Base-by-base conservation (phyloP, 1,140 invertebrate genomes). In the Drosophila navojoa region DNA sequence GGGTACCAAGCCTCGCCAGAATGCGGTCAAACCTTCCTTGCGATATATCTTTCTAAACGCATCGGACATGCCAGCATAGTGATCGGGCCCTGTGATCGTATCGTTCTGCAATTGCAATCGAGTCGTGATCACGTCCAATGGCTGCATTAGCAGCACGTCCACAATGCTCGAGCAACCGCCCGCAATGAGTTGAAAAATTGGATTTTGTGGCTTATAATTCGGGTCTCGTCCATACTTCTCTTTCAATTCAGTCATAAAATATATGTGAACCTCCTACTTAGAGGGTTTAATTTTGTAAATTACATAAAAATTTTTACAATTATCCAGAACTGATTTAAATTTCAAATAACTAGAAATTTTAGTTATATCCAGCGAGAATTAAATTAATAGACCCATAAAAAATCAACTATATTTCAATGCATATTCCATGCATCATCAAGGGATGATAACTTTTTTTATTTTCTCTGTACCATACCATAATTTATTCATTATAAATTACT, bases 1-100 rank as follows among this genome's bases (percentile, higher is more conserved):
- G 3, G 97, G 97, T 55, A 98, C 76, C 76, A 98, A 96, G 66
- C 98, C 98, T 93, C 98, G 98, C 95, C 96, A 98, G 92, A 97
- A 96, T 25, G 96, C 94, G 55, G 94, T 92, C 0, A 96, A 25
- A 1, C 97, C 97, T 93, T 99, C 98, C 77, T 94, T 93, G 86
- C 90, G 94, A 75, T 96, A 96, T 94, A 98, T 98, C 93, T 98
- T 98, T 57, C 85, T 93, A 89, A 98, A 95, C 92, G 97, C 98
- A 91, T 98, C 97, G 32, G 94, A 91, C 35, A 98, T 94, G 7
- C 97, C 97, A 74, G 90, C 94, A 79, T 97, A 97, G 93, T 62
- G 45, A 11, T 54, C 74, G n/a, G 5, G n/a, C 0, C 13, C 50
- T 4, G 16, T 11, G 42, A 7, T 10, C 3, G 1, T 16, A 11